Percentiles rank a stretch among this genome's conserved stretches.
Conservation (phyloP, 2,797 vertebrate species). For the Rhynchonycteris naso region DNA sequence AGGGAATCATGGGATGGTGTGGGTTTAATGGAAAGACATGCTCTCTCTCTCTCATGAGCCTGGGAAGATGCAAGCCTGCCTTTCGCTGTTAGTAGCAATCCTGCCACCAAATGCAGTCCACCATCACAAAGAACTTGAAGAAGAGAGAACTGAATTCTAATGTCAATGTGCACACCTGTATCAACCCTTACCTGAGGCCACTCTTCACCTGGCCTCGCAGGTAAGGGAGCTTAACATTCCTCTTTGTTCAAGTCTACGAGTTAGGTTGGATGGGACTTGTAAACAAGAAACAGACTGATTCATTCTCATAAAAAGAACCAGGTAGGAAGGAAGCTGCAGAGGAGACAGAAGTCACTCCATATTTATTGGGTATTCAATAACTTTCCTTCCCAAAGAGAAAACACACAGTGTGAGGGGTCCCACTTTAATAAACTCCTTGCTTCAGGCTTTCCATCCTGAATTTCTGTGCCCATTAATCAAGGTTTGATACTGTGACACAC, state of each 20-base stretch:
- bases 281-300: background rate
- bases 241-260: background rate
- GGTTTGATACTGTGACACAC: background rate
- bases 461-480: background rate
- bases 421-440: background rate
- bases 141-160: background rate
- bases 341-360: background rate
- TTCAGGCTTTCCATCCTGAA: background rate
- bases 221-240: background rate
- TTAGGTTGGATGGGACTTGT: background rate
- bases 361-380: constrained; percentile 60
- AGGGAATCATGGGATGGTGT: background rate
- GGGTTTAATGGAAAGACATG: background rate
- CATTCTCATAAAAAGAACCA: background rate
- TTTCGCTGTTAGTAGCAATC: background rate
- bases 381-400: constrained; percentile 33
- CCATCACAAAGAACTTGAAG: background rate
- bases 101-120: background rate
- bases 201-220: background rate
- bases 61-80: background rate
- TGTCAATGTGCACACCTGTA: background rate
- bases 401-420: background rate
- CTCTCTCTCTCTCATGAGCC: background rate
- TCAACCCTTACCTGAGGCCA: background rate
- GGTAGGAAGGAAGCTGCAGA: background rate